phyloP scores from a whole-genome alignment of 2,888 invertebrate genomes.

The Morinoia aosen region DNA sequence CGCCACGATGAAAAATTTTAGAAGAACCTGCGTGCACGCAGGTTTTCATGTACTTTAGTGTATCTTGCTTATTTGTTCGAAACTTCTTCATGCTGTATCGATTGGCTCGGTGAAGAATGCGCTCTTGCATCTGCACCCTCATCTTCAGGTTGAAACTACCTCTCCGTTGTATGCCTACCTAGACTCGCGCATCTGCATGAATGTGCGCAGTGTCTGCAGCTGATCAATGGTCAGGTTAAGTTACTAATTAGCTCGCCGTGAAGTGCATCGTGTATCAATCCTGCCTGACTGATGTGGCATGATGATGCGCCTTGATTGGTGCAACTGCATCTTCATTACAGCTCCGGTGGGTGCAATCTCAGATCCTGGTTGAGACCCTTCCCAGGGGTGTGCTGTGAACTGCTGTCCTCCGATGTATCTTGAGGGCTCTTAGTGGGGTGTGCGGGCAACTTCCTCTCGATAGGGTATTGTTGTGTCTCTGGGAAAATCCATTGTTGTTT shows the following conservation, averaged over 20 bases:
- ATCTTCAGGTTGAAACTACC: neutral
- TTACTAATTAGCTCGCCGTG: slow-evolving; percentile 8
- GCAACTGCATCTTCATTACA: neutral
- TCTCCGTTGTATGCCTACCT: neutral
- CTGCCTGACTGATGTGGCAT: slow-evolving; percentile 1
- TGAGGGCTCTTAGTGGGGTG: neutral
- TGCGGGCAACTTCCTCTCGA: too few relatives aligned
- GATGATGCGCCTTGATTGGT: neutral
- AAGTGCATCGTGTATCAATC: slow-evolving; percentile 12
- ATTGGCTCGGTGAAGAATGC: neutral
- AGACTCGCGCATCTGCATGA: neutral
- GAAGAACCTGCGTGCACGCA: neutral
- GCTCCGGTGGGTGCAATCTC: neutral
- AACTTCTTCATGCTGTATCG: neutral
- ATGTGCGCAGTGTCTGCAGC: neutral
- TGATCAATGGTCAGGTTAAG: neutral
- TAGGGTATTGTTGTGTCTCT: too few relatives aligned
- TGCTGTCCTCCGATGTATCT: neutral
- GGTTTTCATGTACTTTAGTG: neutral
- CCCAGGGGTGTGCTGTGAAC: neutral
- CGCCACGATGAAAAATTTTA: neutral
- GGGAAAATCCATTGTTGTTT: too few relatives aligned
- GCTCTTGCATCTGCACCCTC: neutral
- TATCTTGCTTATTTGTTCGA: neutral
- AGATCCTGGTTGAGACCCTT: neutral